Conservation (phyloP, 2,888 invertebrate species). For the Eupithecia inturbata region DNA sequence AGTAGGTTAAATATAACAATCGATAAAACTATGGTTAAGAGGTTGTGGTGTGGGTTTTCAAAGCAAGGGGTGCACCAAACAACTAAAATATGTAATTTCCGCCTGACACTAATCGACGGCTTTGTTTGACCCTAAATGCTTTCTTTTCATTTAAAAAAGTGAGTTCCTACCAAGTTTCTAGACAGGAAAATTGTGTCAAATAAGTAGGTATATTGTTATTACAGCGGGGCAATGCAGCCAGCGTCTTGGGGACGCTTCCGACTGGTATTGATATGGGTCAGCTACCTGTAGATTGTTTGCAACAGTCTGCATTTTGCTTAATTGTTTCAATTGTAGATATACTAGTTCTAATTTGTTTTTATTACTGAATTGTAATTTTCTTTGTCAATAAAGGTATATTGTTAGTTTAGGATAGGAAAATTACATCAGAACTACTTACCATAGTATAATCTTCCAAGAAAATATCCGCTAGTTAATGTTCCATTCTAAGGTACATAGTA, state of each 20-base stretch:
- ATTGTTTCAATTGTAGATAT: no score
- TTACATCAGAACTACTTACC: background rate
- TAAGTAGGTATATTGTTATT: background rate
- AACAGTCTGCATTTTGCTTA: no score
- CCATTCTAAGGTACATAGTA: background rate
- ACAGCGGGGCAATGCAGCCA: no score
- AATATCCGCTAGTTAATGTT: background rate
- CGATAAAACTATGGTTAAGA: conserved; percentile 9
- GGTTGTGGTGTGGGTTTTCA: background rate
- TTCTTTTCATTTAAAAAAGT: background rate
- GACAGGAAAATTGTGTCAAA: background rate
- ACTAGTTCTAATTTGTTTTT: no score
- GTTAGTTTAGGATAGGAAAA: background rate
- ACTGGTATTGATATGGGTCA: no score
- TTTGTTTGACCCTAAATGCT: background rate
- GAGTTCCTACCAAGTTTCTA: background rate
- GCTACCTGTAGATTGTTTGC: no score
- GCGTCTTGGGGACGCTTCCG: no score
- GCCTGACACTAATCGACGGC: background rate
- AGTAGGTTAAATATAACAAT: conserved; percentile 26
- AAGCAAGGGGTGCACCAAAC: background rate
- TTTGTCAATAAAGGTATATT: no score
- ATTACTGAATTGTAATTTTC: no score
- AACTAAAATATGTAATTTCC: background rate
- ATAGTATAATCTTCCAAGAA: background rate